phyloP scores from a whole-genome alignment of 2,113 vertebrate genomes.

The Aptenodytes forsteri region DNA sequence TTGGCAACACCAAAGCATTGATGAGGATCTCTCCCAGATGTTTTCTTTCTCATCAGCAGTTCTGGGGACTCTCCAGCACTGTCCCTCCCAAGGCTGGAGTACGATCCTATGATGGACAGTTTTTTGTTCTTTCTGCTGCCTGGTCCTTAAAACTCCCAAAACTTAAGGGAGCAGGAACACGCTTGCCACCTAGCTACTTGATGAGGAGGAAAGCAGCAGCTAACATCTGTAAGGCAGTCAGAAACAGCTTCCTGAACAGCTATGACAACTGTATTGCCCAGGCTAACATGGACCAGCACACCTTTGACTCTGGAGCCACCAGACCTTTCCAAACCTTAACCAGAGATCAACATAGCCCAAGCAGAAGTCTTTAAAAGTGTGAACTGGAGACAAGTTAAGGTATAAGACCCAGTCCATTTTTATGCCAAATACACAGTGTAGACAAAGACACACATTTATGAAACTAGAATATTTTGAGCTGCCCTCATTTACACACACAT shows the following conservation, averaged over 20 bases:
- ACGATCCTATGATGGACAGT: neutral
- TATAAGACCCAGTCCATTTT: neutral
- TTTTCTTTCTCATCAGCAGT: neutral
- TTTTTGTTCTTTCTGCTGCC: neutral
- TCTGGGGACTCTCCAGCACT: neutral
- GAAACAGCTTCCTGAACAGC: neutral
- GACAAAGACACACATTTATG: neutral
- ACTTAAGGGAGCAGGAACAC: neutral
- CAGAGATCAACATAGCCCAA: neutral
- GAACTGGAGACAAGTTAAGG: neutral
- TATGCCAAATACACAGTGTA: neutral
- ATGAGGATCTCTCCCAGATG: neutral
- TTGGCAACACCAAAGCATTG: neutral
- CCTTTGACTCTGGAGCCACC: neutral
- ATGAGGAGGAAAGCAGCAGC: neutral
- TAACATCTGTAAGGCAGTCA: neutral
- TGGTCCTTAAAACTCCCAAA: neutral
- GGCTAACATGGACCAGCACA: neutral
- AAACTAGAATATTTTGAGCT: neutral
- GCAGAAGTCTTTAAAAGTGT: neutral
- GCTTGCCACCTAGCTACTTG: neutral
- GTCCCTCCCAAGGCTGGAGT: fast-evolving
- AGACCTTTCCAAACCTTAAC: neutral
- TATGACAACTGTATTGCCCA: neutral
- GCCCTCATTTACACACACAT: neutral